Base-by-base conservation (phyloP, 2,113 vertebrate genomes). In the Meleagris gallopavo region DNA sequence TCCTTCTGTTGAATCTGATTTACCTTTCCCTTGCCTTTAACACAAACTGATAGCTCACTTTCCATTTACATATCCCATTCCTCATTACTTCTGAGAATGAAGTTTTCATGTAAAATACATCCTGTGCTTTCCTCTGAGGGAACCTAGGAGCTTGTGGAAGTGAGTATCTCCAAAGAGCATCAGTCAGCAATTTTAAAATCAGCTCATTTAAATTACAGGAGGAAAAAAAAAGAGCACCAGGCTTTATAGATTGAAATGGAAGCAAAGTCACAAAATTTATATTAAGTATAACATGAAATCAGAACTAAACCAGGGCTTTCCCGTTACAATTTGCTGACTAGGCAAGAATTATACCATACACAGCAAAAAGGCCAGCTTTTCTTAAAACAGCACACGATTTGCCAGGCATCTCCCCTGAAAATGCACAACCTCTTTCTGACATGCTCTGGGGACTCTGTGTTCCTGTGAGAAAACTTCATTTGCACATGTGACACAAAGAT, bases 111-210 rank as follows among this genome's bases (percentile, higher is more conserved):
- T 69, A 94, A 45, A 21, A 84, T 30, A 55, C 34, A 85, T 73
- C 41, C 4, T 76, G 13, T 9, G n/a, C 36, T 22, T 86, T 73
- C 29, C 62, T 61, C 41, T 45, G 30, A 83, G 36, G 36, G 71
- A 70, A 29, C 48, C 30, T 14, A 40, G 65, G 67, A 86, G 32
- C 41, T 74, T 86, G 74, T 91, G 75, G 21, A 79, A 85, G 30
- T 11, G 70, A 92, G 82, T 9, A 41, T 2, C 5, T 11, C 25
- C 25, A 34, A 69, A 64, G 10, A 80, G 29, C 30, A 77, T 34
- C 38, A 88, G 34, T 88, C 87, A 96, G 72, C 82, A 75, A 55
- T 85, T 93, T 86, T 43, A 67, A 91, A 95, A 77, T 4, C 2
- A 6, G 50, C 13, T 43, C 11, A 43, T 58, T 86, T 64, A 83